Conservation (phyloP, 1,140 invertebrate species). For the Fragariocoptes setiger region DNA sequence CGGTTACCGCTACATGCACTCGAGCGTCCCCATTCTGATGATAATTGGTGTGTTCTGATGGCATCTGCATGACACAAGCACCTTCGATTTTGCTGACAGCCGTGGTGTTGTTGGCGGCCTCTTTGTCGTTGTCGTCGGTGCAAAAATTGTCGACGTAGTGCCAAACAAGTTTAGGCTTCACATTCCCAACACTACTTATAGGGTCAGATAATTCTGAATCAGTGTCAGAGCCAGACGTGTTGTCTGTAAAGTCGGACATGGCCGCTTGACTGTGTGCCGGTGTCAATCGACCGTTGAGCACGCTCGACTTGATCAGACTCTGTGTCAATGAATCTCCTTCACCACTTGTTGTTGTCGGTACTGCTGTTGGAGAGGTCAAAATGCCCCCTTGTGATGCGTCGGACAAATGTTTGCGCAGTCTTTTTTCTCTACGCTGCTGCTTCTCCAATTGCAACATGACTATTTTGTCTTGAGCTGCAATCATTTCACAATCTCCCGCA, state of each 20-base stretch:
- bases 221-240: neutral
- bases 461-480: constrained; percentile 32
- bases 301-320: too few species aligned
- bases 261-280: too few species aligned
- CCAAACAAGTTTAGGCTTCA: constrained; percentile 3
- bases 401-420: too few species aligned
- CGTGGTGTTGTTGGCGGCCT: neutral
- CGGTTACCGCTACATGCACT: constrained; percentile 41
- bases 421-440: neutral
- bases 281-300: too few species aligned
- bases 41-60: too few species aligned
- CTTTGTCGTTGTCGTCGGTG: neutral
- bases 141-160: constrained; percentile 6
- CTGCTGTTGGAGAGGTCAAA: neutral
- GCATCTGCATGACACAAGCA: too few species aligned
- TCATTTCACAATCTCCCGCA: constrained; percentile 70
- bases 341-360: neutral
- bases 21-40: constrained; percentile 14
- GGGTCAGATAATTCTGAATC: neutral
- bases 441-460: constrained; percentile 25
- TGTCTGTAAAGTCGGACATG: too few species aligned
- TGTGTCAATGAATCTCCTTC: too few species aligned
- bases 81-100: neutral
- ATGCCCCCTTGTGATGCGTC: neutral
- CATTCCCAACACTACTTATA: too few species aligned